These are phyloP conservation scores for Galeopsomyia nigrocyanea DNA, from an alignment of 2,888 invertebrate species.

Conservation along the genomic window DNA sequence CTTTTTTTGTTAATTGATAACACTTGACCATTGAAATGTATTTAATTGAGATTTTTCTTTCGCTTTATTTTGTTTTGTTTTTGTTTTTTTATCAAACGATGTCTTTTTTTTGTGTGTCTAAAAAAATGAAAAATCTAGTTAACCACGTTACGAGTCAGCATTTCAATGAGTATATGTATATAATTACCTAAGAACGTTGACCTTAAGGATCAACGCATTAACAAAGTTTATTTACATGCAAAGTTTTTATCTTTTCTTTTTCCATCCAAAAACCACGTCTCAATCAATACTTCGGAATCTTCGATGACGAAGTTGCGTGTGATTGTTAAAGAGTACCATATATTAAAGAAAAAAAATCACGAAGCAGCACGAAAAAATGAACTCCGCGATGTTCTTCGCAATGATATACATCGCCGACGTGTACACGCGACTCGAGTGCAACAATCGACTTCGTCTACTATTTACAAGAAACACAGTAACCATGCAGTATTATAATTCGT, in stretches of 20 bases:
- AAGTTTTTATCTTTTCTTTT: conserved; percentile 34
- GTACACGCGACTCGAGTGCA: not conserved
- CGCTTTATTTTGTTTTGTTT: conserved; percentile 7
- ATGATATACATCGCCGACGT: conserved; percentile 5
- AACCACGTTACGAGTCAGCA: conserved; percentile 26
- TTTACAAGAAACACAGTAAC: conserved; percentile 31
- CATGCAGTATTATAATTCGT: conserved; percentile 24
- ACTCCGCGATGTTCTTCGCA: conserved; percentile 1
- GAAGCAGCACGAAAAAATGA: conserved; percentile 21
- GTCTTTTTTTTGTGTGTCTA: conserved; percentile 22
- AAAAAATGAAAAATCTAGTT: conserved; percentile 44
- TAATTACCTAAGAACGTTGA: conserved; percentile 29
- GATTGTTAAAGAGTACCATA: not conserved
- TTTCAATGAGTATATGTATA: conserved; percentile 21
- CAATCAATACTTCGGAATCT: not conserved
- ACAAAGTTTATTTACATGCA: conserved; percentile 42
- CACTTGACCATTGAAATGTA: conserved; percentile 28
- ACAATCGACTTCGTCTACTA: conserved; percentile 9
- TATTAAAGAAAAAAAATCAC: not conserved
- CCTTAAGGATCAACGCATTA: conserved; percentile 23
- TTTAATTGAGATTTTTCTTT: conserved; percentile 23
- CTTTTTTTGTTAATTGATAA: not conserved
- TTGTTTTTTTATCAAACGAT: conserved; percentile 42
- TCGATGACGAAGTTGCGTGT: conserved; percentile 18
- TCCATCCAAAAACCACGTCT: not conserved